Evolutionary conservation across 2,888 invertebrate genomes (phyloP).

Genomic region (Dilophus febrilis): DNA sequence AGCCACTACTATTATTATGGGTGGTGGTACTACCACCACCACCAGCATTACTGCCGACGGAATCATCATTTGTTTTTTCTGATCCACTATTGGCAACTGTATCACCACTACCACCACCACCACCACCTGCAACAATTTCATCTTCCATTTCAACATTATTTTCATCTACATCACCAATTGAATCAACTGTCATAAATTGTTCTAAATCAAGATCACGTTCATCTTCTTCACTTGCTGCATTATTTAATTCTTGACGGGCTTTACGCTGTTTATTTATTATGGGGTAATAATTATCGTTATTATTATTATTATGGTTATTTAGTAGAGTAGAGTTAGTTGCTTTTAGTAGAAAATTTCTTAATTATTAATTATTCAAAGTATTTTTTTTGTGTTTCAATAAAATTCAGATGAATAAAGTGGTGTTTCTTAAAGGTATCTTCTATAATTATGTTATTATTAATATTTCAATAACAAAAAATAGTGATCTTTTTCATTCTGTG

Average conservation of each 20-base stretch:
- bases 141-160: conserved; percentile 17
- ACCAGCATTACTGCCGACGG: background rate
- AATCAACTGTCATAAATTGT: conserved; percentile 77
- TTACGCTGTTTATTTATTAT: conserved; percentile 58
- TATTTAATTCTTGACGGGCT: conserved; percentile 31
- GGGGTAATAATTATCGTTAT: conserved; percentile 64
- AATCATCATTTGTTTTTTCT: background rate
- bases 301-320: no score
- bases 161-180: conserved; percentile 72
- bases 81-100: conserved; percentile 3
- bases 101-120: conserved; percentile 48
- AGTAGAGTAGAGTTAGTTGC: no score
- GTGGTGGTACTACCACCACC: conserved; percentile 3
- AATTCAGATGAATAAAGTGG: no score
- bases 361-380: no score
- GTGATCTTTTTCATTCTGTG: no score
- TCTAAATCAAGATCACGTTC: conserved; percentile 50
- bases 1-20: conserved; percentile 9
- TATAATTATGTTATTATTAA: no score
- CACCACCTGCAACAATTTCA: conserved; percentile 63
- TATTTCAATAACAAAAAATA: no score
- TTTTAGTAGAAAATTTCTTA: no score
- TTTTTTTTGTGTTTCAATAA: no score
- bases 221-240: conserved; percentile 42
- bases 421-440: no score